phyloP scores from a whole-genome alignment of 2,797 vertebrate species.

The Erpetoichthys calabaricus region DNA sequence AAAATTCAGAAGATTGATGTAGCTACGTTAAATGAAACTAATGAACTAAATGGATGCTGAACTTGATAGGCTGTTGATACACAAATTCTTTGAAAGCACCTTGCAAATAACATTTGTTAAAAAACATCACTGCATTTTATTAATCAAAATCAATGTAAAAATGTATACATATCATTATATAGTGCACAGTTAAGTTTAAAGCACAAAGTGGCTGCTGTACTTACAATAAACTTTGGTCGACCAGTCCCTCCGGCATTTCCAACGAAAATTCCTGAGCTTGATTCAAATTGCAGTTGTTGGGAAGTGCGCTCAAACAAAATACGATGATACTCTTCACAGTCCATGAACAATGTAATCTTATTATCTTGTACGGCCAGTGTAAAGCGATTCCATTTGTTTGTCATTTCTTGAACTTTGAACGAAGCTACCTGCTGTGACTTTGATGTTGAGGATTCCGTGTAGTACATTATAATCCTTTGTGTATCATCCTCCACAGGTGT shows the following conservation, averaged over 20 bases:
- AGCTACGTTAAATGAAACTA: too few species aligned
- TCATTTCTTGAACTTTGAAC: slow-evolving; percentile 76
- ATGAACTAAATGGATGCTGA: too few species aligned
- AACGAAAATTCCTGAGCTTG: slow-evolving; percentile 82
- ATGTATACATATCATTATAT: too few species aligned
- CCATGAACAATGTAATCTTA: slow-evolving; percentile 67
- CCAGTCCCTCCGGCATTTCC: slow-evolving; percentile 80
- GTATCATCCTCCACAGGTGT: slow-evolving; percentile 64
- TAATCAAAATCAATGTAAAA: too few species aligned
- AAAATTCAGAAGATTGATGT: too few species aligned
- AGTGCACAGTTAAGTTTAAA: too few species aligned
- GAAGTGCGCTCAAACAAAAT: slow-evolving; percentile 57
- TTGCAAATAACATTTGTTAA: too few species aligned
- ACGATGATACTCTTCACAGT: slow-evolving; percentile 77
- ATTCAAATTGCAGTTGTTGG: slow-evolving; percentile 56
- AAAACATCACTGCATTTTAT: too few species aligned
- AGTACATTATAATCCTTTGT: slow-evolving; percentile 74
- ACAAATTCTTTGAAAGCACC: too few species aligned
- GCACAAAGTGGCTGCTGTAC: slow-evolving; percentile 24
- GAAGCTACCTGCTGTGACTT: slow-evolving; percentile 68
- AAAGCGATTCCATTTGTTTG: slow-evolving; percentile 75
- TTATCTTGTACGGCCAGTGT: slow-evolving; percentile 60
- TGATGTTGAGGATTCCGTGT: slow-evolving; percentile 60
- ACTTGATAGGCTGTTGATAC: too few species aligned
- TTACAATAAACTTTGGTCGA: slow-evolving; percentile 74